Base-by-base conservation (phyloP, 1,140 invertebrate species). In the Megathymus violae region DNA sequence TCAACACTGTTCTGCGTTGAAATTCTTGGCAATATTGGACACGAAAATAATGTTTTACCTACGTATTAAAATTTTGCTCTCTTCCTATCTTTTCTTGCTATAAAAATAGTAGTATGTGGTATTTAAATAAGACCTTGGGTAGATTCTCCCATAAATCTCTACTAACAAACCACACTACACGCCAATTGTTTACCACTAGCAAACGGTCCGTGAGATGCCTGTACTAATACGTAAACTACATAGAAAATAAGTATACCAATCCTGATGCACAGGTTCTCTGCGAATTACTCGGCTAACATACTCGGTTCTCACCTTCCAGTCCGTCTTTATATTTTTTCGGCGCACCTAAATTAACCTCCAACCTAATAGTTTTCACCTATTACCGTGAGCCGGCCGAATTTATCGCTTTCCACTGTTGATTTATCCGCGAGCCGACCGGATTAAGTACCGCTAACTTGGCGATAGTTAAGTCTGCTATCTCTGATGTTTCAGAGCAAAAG, bases 351-450 rank as follows among this genome's bases (percentile, higher is more conserved):
- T 86, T 85, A 85, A 80, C 67, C 76, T 62, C 71, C 70, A 72
- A 85, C 82, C 80, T 89, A 89, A 89, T 89, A 89, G 86, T 89
- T 91, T 91, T 85, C 88, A 89, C 88, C 86, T 91, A 91, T 90
- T 90, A 90, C 83, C 77, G 82, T 78, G 78, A 76, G 71, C 74
- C 74, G 71, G 59, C 71, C 69, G 72, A 84, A 91, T 91, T 91
- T 91, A 91, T 91, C 68, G 82, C 80, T 82, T 86, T 85, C 76
- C 62, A 84, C 85, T 89, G 80, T 91, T 91, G 86, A 91, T 88
- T 91, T 91, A 91, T 91, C 79, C 80, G 34, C 78, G 75, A 76
- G 76, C 77, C 69, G 73, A 76, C 73, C 78, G 85, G 86, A 88
- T 91, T 89, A 91, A 91, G 77, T 89, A 86, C 84, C 81, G 85